A percentile compares a stretch with the other conserved stretches of the same genome.
Evolutionary conservation across 2,888 invertebrate genomes (phyloP).

Genomic region (Pteria penguin): DNA sequence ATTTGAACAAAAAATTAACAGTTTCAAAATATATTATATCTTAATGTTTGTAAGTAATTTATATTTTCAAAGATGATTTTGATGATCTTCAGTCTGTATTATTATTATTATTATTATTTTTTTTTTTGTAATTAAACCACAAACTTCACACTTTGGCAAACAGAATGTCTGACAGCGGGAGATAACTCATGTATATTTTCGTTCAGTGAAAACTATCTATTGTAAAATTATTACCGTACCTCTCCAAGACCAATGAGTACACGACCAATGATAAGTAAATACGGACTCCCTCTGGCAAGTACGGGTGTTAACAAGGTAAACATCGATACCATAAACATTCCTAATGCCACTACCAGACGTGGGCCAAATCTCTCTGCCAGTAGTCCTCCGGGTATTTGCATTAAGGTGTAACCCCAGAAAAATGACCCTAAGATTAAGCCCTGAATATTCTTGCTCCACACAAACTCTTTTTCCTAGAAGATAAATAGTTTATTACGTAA

Average conservation of each 20-base stretch:
- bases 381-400: conserved; percentile 69
- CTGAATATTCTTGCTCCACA: conserved; percentile 61
- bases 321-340: conserved; percentile 65
- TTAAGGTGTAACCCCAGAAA: conserved; percentile 71
- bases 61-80: too few relatives aligned
- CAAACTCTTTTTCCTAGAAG: conserved; percentile 58
- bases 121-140: not conserved
- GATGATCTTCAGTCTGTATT: too few relatives aligned
- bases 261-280: conserved; percentile 59
- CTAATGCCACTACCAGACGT: conserved; percentile 54
- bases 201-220: not conserved
- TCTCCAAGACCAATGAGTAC: conserved; percentile 65
- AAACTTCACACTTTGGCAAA: not conserved
- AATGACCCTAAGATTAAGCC: conserved; percentile 69
- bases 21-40: too few relatives aligned
- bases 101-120: not conserved
- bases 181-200: not conserved
- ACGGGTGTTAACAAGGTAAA: conserved; percentile 61
- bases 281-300: conserved; percentile 61
- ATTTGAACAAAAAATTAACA: too few relatives aligned
- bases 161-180: too few relatives aligned
- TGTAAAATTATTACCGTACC: conserved; percentile 41
- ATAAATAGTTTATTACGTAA: too few relatives aligned
- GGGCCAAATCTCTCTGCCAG: conserved; percentile 66
- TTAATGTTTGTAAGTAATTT: too few relatives aligned